A percentile compares a stretch with the other conserved stretches of the same genome.
These are phyloP conservation scores for Clytia hemisphaerica DNA, from an alignment of 30 jellyfish, hydroid and myxozoan species.

Conservation along the genomic window DNA sequence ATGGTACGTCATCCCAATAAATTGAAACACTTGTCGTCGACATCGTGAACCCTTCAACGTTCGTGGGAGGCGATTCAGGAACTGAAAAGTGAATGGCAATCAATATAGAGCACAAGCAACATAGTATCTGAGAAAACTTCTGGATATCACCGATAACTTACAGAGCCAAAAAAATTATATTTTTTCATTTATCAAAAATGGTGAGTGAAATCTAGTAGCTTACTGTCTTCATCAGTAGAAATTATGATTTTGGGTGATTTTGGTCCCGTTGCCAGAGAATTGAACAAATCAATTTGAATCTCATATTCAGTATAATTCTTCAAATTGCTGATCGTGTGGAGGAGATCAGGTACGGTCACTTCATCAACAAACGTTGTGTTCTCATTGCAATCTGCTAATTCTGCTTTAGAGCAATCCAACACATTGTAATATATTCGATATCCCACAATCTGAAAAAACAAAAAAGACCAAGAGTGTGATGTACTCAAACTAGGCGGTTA, in stretches of 20 bases:
- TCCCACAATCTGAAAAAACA: conserved; percentile 2
- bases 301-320: neutral
- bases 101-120: neutral
- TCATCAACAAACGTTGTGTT: neutral
- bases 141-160: too few species aligned
- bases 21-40: conserved; percentile 7
- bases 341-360: neutral
- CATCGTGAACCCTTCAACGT: neutral
- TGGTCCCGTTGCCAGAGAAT: neutral
- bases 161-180: too few species aligned
- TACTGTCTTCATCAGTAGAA: conserved; percentile 17
- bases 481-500: too few species aligned
- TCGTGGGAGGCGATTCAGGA: neutral
- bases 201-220: too few species aligned
- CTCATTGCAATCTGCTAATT: neutral
- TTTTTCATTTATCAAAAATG: too few species aligned
- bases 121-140: too few species aligned
- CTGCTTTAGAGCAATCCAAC: conserved; percentile 4
- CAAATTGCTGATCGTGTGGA: neutral
- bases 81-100: neutral
- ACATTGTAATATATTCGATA: conserved; percentile 1
- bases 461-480: too few species aligned
- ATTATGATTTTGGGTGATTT: neutral
- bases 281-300: neutral
- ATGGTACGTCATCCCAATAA: conserved; percentile 8